phyloP scores from a whole-genome alignment of 1,140 invertebrate species.

The Drosophila carrolli region DNA sequence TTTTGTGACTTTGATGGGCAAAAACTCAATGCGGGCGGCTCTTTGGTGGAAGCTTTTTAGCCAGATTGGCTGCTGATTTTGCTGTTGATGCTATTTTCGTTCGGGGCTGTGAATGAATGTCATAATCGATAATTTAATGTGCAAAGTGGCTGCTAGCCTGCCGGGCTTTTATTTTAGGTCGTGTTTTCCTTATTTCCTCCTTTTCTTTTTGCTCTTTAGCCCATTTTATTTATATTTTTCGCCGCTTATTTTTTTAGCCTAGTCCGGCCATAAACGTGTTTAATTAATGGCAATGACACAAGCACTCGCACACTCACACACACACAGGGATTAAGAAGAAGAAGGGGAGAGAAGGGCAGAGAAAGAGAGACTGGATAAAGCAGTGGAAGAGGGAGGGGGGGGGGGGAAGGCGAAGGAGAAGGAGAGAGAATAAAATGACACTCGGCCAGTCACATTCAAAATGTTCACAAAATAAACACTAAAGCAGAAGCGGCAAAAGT shows the following conservation, averaged over 20 bases:
- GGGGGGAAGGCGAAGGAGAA: background rate
- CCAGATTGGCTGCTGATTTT: slow-evolving; percentile 47
- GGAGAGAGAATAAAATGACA: slow-evolving; percentile 53
- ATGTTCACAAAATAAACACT: slow-evolving; percentile 63
- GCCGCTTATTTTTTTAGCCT: slow-evolving; percentile 23
- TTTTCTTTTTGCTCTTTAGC: slow-evolving; percentile 10
- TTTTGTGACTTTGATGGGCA: slow-evolving; percentile 63
- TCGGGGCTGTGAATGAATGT: slow-evolving; percentile 76
- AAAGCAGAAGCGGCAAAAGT: slow-evolving; percentile 56
- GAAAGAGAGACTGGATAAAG: background rate
- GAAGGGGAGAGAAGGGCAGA: slow-evolving; percentile 2
- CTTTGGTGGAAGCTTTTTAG: slow-evolving; percentile 24
- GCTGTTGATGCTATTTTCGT: slow-evolving; percentile 71
- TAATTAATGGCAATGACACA: slow-evolving; percentile 77
- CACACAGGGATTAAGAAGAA: slow-evolving; percentile 31
- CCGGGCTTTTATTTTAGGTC: slow-evolving; percentile 14
- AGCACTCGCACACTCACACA: slow-evolving; percentile 22
- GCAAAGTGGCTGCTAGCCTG: slow-evolving; percentile 61
- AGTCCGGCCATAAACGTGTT: slow-evolving; percentile 68
- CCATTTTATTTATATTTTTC: slow-evolving; percentile 8
- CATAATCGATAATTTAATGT: slow-evolving; percentile 83
- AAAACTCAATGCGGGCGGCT: too few species aligned
- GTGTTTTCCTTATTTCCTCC: background rate
- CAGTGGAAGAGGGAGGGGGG: background rate
- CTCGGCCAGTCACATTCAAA: slow-evolving; percentile 58